Base-by-base conservation (phyloP, 2,113 vertebrate species). In the Lamprologus ornatipinnis region DNA sequence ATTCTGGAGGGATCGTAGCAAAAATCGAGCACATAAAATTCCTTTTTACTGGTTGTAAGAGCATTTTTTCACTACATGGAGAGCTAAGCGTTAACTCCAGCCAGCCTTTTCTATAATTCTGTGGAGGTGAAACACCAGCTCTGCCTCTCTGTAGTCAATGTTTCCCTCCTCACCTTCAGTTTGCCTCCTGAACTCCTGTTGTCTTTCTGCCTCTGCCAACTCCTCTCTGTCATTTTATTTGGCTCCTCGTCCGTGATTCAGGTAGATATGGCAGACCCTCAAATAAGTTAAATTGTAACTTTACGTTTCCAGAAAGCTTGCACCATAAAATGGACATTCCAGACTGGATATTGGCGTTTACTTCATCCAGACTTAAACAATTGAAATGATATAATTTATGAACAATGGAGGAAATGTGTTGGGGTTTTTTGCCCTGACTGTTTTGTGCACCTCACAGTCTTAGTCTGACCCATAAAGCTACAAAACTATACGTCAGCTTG, bases 391-490 rank as follows among this genome's bases (percentile, higher is more conserved):
- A 26, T 26, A 2, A 45, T 73, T 73, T 45, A 11, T 26, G 4
- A 73, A 73, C 9, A 23, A 23, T 15, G 65, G 4, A 42, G 68
- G 40, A 45, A 47, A 28, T 45, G 9, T 47, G 21, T 13, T 65
- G 4, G 17, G 4, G 0, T 2, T 13, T 65, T 37, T 65, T 65
- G 31, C 60, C 17, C 31, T 65, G 31, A 65, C 17, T 37, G 31
- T 65, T 65, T 65, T 65, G 60, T 37, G 60, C 60, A 65, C 60
- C 60, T 37, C 60, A 65, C 60, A 65, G 60, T 65, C 14, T 37
- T 1, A 65, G 3, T 65, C 19, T 65, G 33, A 13, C 19, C 19
- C 60, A 37, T 37, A 65, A 65, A 65, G 60, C 19, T 5, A 65
- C 33, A 37, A 65, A 65, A 65, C 33, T 65, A 23, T 26, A 45